A percentile compares a stretch with the other conserved stretches of the same genome.
phyloP scores from a whole-genome alignment of 2,797 vertebrate species.

The Malurus leucopterus region DNA sequence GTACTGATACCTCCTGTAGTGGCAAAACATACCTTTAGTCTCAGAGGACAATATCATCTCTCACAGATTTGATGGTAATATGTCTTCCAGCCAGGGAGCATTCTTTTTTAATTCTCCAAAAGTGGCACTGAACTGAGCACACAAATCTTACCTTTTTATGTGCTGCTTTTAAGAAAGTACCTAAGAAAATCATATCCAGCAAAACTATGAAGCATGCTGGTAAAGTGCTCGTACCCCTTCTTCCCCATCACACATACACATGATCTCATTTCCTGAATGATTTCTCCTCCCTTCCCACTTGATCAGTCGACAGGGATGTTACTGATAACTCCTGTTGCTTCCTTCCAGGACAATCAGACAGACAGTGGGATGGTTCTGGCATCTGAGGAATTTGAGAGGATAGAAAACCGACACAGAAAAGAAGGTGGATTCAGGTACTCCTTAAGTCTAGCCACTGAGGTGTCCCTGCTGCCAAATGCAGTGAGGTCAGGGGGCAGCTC shows the following conservation, averaged over 20 bases:
- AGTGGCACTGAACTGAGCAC: neutral
- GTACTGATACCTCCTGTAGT: neutral
- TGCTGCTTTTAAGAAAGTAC: neutral
- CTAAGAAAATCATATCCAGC: neutral
- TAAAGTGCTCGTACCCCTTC: neutral
- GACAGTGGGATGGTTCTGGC: conserved; percentile 99
- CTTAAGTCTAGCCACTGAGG: neutral
- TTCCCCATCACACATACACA: neutral
- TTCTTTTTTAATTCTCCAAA: neutral
- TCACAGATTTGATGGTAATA: neutral
- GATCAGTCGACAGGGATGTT: conserved; percentile 8
- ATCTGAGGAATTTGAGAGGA: conserved; percentile 92
- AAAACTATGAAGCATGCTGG: neutral
- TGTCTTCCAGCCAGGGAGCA: neutral
- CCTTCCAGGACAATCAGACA: conserved; percentile 93
- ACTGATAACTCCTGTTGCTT: conserved; percentile 59
- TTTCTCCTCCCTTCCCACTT: neutral
- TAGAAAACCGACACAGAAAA: conserved; percentile 86
- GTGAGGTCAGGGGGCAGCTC: conserved; percentile 15
- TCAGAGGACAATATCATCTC: neutral
- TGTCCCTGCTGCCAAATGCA: conserved; percentile 3
- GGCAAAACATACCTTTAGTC: neutral
- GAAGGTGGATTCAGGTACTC: conserved; percentile 82
- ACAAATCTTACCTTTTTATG: neutral
- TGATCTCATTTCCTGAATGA: conserved; percentile 8